Base-by-base conservation (phyloP, 2,888 invertebrate species). In the Epinotia bilunana region DNA sequence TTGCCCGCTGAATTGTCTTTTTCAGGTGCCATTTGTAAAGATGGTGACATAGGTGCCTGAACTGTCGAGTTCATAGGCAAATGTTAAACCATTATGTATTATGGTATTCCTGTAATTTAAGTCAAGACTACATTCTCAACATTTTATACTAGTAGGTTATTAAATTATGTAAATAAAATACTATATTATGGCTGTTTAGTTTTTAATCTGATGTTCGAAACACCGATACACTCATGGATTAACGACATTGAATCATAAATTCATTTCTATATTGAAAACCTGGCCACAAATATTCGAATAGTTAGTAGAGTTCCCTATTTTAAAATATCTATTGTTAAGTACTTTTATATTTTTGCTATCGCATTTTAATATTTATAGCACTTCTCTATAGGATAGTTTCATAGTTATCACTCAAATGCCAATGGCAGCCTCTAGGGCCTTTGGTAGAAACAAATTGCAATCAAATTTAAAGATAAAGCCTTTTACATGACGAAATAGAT, bases 121-220 rank as follows among this genome's bases (percentile, higher is more conserved):
- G 68, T n/a, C 23, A 63, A 64, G 16, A 23, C 55, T 62, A 73
- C 53, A 61, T 63, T 58, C 63, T 67, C 43, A 74, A 58, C 55
- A 53, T 58, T 57, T 72, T 68, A 62, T 57, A 67, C 16, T 23
- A 62, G 49, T 57, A 46, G 18, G 46, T 60, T 49, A 64, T 61
- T 57, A 46, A 43, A 43, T 16, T 60, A 43, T 71, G 65, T 74
- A 78, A 81, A 81, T 80, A 80, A 82, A 82, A 82, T 61, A 49
- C 75, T 61, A 65, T 46, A 74, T 49, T 60, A 76, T 79, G 77
- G 80, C 80, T 81, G 65, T 78, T 80, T 79, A 77, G 78, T 81
- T 83, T 63, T 82, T 83, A 80, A 81, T 84, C 76, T 78, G 74
- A 77, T 69, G 69, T 28, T 43, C n/a, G 64, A 67, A 64, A 73